Percentiles rank a stretch among this genome's conserved stretches.
Conservation (phyloP, 1,140 invertebrate genomes). For the Mactra quadrangularis region DNA sequence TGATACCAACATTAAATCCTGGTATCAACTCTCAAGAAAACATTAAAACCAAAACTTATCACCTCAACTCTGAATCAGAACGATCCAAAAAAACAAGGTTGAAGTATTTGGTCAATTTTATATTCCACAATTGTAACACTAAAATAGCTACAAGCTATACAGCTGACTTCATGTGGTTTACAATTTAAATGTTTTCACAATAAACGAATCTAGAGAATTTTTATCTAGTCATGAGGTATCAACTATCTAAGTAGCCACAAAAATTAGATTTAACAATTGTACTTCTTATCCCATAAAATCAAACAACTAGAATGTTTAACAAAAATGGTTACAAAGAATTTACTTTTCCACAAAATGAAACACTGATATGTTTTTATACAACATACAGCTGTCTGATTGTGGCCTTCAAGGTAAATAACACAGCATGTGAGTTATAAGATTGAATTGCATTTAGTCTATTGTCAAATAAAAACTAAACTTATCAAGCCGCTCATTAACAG, state of each 20-base stretch:
- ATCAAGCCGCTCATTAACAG: no score
- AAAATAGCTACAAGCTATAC: neutral
- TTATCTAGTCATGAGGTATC: no score
- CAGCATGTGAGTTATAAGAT: no score
- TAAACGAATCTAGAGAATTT: no score
- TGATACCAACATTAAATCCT: neutral
- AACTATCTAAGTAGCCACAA: no score
- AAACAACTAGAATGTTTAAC: no score
- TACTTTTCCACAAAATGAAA: slow-evolving; percentile 14
- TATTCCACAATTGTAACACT: slow-evolving; percentile 55
- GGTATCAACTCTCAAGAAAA: slow-evolving; percentile 36
- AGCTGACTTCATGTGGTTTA: slow-evolving; percentile 43
- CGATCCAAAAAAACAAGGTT: neutral
- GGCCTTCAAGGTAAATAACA: neutral
- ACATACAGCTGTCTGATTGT: slow-evolving; percentile 21
- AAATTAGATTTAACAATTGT: no score
- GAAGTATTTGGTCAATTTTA: slow-evolving; percentile 2
- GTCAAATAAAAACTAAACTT: no score
- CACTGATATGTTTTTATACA: neutral
- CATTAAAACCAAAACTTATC: slow-evolving; percentile 11
- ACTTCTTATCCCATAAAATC: no score
- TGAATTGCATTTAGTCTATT: no score
- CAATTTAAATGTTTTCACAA: no score
- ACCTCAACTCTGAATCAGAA: slow-evolving; percentile 13
- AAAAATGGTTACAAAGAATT: neutral